Conservation (phyloP, 2,888 invertebrate genomes). For the Nemoura dubitans region DNA sequence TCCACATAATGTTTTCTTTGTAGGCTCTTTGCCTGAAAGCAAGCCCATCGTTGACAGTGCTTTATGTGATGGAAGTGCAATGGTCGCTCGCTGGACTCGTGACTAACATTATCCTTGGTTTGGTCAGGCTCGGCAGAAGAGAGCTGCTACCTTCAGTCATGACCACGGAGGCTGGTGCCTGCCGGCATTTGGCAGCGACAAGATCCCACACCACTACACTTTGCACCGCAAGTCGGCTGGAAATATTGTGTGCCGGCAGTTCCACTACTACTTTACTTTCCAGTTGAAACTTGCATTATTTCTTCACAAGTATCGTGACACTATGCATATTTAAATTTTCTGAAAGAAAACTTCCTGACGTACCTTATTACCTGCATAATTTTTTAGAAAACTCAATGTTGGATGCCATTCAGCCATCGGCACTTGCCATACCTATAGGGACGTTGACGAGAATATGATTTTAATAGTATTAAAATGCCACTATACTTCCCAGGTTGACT, state of each 20-base stretch:
- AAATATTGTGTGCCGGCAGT: slow-evolving; percentile 9
- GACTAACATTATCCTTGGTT: neutral
- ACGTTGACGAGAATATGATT: neutral
- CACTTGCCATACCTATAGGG: neutral
- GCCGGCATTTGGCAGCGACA: neutral
- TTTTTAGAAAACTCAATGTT: neutral
- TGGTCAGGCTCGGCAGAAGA: neutral
- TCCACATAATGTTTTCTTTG: neutral
- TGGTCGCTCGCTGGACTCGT: too few relatives aligned
- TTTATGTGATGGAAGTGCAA: too few relatives aligned
- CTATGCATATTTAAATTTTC: slow-evolving; percentile 17
- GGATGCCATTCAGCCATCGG: neutral
- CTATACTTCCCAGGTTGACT: neutral
- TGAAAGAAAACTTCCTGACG: slow-evolving; percentile 7
- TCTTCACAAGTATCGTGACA: slow-evolving; percentile 34
- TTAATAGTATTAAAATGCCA: neutral
- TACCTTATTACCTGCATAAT: neutral
- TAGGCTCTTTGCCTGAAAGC: neutral
- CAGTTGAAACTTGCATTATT: slow-evolving; percentile 1
- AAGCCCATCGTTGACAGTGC: neutral
- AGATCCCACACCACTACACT: slow-evolving; percentile 17
- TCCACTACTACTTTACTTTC: slow-evolving; percentile 15
- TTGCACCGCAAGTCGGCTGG: slow-evolving; percentile 3
- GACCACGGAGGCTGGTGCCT: neutral
- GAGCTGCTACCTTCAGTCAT: slow-evolving; percentile 22